These are phyloP conservation scores for Fistularia commersonii DNA, from an alignment of 2,797 vertebrate genomes.

Conservation along the genomic window DNA sequence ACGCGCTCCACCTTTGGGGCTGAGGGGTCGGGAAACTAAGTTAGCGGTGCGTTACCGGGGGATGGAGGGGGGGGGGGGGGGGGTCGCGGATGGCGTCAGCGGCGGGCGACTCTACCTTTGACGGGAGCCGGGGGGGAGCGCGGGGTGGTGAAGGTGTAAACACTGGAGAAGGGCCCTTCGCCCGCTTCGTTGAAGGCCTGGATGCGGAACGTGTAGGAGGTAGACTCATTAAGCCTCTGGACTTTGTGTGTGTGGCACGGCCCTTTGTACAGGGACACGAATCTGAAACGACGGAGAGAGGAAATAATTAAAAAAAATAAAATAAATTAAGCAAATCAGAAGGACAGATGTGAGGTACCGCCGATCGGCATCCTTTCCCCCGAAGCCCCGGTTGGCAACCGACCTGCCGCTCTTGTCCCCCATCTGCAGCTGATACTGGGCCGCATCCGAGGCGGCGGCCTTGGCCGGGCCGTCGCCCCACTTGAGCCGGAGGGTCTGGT, in stretches of 20 bases:
- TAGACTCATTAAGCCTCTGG: slow-evolving; percentile 96
- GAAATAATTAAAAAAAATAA: slow-evolving; percentile 19
- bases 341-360: background rate
- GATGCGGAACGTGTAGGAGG: slow-evolving; percentile 94
- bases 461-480: slow-evolving; percentile 92
- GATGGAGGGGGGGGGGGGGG: slow-evolving; percentile 4
- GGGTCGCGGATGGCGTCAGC: background rate
- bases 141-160: slow-evolving; percentile 93
- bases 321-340: background rate
- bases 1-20: slow-evolving; percentile 89
- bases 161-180: slow-evolving; percentile 92
- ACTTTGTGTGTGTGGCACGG: slow-evolving; percentile 99
- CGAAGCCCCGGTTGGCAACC: slow-evolving; percentile 29
- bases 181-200: slow-evolving; percentile 98
- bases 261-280: slow-evolving; percentile 93
- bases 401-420: slow-evolving; percentile 92
- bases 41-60: too few species aligned
- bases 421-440: slow-evolving; percentile 96
- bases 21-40: slow-evolving; percentile 48
- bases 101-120: slow-evolving; percentile 80
- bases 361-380: slow-evolving; percentile 8
- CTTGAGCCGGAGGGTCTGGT: slow-evolving; percentile 96
- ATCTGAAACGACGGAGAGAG: slow-evolving; percentile 80
- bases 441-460: slow-evolving; percentile 80
- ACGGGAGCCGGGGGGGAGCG: slow-evolving; percentile 90